Evolutionary conservation across 2,797 vertebrate genomes (phyloP), one percentile per base, ranked within the genome.

Genomic region (Perodicticus potto): DNA sequence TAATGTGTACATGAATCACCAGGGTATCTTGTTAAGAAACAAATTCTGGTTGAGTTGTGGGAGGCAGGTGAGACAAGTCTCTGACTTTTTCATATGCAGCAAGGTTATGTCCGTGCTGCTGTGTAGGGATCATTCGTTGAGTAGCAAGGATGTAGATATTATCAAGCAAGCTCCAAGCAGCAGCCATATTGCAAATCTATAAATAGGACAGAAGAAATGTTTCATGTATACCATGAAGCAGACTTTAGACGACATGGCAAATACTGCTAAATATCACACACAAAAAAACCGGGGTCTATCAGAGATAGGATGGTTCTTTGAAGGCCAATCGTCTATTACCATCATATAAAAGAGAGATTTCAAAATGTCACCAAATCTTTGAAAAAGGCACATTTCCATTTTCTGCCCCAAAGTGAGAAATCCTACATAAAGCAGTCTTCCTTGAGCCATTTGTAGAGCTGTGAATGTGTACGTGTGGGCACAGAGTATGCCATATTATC

Each of bases 1-100:
- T 85, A 93, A 87, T 61, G n/a, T 67, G 80, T 29, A 69, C 57
- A 49, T 45, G 72, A 85, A 88, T 96, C 92, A 94, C 20, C 25
- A 45, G 25, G 25, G 10, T 25, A n/a, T 61, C 22, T 34, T 95
- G 86, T 86, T 67, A 63, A 91, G 78, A 85, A 89, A 45, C n/a
- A 93, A 72, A 72, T 43, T 93, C 72, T 77, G 43, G 85, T n/a
- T 81, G 73, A 78, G 40, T 20, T 85, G 40, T 40, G 14, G 45
- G 59, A 73, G 53, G 32, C 23, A 43, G 59, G 9, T 78, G 27
- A 20, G 25, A 69, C 19, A 37, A 76, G 37, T n/a, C 17, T 3
- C 9, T 20, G 61, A 14, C 61, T 86, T 81, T 76, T 32, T 91
- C 61, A 61, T 55, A 45, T 82, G 69, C n/a, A 40, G 55, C 55